Base-by-base conservation (phyloP, 2,113 vertebrate genomes). In the Amia ocellicauda region DNA sequence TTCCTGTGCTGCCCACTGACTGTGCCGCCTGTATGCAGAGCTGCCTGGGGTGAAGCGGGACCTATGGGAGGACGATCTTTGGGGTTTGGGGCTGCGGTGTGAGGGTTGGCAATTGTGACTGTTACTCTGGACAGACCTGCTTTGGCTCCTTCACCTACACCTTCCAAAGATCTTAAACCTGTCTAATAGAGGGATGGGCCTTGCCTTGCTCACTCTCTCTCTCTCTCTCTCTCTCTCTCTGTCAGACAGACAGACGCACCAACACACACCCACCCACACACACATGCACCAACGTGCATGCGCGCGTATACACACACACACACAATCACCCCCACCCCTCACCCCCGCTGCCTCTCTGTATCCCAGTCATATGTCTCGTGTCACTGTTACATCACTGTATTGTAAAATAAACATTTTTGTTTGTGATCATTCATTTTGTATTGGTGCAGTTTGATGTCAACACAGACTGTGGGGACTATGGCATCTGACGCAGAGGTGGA, bases 41-140 rank as follows among this genome's bases (percentile, higher is more conserved):
- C 26, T 73, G 14, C 63, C 71, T 29, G 41, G 45, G 2, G 17
- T 23, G 41, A 16, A 24, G 5, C 5, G 14, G 14, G 19, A 50
- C 3, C 2, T 0, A 2, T 31, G 29, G 8, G 22, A 42, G 0
- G 17, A 16, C 1, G 50, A 20, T 2, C 36, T 31, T 7, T 66
- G 69, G 26, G 59, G 24, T 19, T 7, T 31, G 9, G 3, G 64
- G 64, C 4, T 71, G 69, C 65, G 60, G 55, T 7, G 47, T 69
- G 19, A 45, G 24, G 36, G 19, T n/a, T 14, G 59, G 60, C 2
- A 3, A 1, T 9, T 69, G 58, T 53, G 64, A 64, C 19, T 68
- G 70, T 40, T 66, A 60, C 26, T 55, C 49, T 5, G 13, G 50
- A 8, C 55, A 64, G 29, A 49, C 63, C 53, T 60, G 71, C 14